Evolutionary conservation across 1,140 invertebrate genomes (phyloP).

Genomic region (Leptopilina clavipes): DNA sequence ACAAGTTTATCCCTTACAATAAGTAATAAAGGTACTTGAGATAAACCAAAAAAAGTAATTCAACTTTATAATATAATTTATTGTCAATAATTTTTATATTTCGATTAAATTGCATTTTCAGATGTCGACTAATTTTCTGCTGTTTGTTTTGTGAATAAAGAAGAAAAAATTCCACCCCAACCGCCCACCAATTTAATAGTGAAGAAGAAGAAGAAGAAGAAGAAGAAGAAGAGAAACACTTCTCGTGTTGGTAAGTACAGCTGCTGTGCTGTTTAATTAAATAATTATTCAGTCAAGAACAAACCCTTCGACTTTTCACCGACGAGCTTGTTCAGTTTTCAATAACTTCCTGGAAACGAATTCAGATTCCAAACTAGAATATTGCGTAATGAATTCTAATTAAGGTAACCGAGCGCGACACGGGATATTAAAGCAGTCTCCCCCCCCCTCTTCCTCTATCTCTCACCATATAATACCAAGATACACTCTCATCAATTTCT

Average conservation of each 20-base stretch:
- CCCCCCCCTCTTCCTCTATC: too few relatives aligned
- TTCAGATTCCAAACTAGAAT: neutral
- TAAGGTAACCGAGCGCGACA: constrained; percentile 16
- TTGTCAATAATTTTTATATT: too few relatives aligned
- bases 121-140: neutral
- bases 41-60: too few relatives aligned
- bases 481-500: too few relatives aligned
- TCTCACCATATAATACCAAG: too few relatives aligned
- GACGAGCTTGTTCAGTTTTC: neutral
- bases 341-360: constrained; percentile 20
- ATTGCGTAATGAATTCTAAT: constrained; percentile 25
- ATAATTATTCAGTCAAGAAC: constrained; percentile 6
- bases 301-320: constrained; percentile 26
- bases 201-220: neutral
- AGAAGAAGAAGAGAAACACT: neutral
- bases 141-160: too few relatives aligned
- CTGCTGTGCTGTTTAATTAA: constrained; percentile 19
- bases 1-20: too few relatives aligned
- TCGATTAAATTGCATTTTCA: too few relatives aligned
- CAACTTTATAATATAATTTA: too few relatives aligned
- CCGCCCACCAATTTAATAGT: too few relatives aligned
- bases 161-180: too few relatives aligned
- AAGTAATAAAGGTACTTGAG: too few relatives aligned
- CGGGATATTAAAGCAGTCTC: neutral
- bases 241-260: constrained; percentile 10